Percentiles rank a stretch among this genome's conserved stretches.
Evolutionary conservation across 2,113 vertebrate species (phyloP).

Genomic region (Hipposideros armiger): DNA sequence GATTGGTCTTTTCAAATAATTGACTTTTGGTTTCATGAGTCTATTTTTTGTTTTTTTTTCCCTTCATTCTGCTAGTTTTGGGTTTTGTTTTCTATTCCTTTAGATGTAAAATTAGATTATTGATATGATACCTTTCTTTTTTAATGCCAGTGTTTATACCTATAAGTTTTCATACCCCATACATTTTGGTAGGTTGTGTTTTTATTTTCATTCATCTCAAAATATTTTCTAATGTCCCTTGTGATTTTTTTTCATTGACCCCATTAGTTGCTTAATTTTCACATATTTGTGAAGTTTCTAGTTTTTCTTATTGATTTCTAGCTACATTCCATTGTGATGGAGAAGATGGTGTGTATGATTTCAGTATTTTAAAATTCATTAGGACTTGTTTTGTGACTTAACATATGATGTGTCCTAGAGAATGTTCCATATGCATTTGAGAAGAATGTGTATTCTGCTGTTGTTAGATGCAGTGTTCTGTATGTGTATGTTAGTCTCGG

Average conservation of each 20-base stretch:
- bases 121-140: background rate
- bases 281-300: background rate
- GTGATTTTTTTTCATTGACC: background rate
- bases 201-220: constrained; percentile 14
- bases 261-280: constrained; percentile 27
- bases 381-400: background rate
- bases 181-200: background rate
- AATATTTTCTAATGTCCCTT: background rate
- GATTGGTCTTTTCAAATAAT: background rate
- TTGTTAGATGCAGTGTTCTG: background rate
- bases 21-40: background rate
- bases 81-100: constrained; percentile 7
- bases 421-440: background rate
- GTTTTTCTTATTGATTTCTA: constrained; percentile 11
- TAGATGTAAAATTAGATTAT: background rate
- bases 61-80: background rate
- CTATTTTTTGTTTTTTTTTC: background rate
- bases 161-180: background rate
- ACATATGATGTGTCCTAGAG: background rate
- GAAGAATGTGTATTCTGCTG: background rate
- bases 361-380: background rate
- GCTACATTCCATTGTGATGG: background rate
- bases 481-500: background rate
- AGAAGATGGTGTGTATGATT: constrained; percentile 13
- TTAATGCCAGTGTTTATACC: background rate